These are phyloP conservation scores for Calycopis cecrops DNA, from an alignment of 1,140 invertebrate species.

Conservation along the genomic window DNA sequence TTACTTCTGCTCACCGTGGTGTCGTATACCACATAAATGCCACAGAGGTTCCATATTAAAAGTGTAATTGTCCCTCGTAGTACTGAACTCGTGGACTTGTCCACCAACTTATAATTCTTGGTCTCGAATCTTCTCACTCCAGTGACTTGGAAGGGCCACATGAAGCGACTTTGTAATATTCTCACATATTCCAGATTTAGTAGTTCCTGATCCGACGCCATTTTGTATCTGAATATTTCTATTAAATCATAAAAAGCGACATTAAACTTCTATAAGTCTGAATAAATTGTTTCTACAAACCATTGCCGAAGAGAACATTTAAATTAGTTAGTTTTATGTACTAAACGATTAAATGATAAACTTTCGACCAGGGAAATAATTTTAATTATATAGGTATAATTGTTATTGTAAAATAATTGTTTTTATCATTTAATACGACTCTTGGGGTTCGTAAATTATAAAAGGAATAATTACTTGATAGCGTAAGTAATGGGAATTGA, in stretches of 20 bases:
- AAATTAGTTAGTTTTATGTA: no score
- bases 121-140: conserved; percentile 4
- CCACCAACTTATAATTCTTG: background rate
- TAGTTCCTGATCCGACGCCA: background rate
- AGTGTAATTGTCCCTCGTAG: conserved; percentile 20
- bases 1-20: conserved; percentile 17
- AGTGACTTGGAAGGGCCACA: background rate
- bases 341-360: no score
- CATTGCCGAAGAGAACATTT: no score
- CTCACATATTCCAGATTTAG: background rate
- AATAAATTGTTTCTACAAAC: no score
- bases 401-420: no score
- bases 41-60: conserved; percentile 18
- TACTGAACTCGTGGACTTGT: conserved; percentile 3
- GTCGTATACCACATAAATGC: conserved; percentile 20
- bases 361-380: no score
- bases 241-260: background rate
- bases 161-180: background rate
- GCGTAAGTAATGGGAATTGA: no score
- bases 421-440: no score
- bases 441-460: no score
- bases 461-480: no score
- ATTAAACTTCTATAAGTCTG: no score
- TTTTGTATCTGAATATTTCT: background rate
- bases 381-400: no score